phyloP scores from a whole-genome alignment of 2,113 vertebrate genomes.

The Chiloscyllium plagiosum region DNA sequence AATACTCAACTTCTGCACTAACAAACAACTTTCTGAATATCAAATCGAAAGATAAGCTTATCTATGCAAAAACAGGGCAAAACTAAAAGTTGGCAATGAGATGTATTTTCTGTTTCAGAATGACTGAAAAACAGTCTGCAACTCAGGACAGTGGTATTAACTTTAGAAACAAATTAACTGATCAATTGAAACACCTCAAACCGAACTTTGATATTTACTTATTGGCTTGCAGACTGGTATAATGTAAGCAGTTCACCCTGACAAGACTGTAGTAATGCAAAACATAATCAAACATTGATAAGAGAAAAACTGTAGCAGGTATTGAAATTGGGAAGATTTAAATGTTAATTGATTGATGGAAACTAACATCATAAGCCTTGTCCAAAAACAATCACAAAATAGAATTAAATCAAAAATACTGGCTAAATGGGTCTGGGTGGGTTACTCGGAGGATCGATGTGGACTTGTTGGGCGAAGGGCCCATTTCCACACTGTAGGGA shows the following conservation, averaged over 20 bases:
- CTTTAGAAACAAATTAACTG: background rate
- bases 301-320: background rate
- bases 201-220: background rate
- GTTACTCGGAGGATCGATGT: too few relatives aligned
- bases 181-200: background rate
- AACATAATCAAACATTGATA: background rate
- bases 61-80: background rate
- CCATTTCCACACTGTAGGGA: too few relatives aligned
- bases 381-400: background rate
- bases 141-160: background rate
- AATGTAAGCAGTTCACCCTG: background rate
- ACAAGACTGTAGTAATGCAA: background rate
- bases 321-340: background rate
- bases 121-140: background rate
- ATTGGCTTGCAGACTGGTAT: background rate
- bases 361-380: background rate
- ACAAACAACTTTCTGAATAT: too few relatives aligned
- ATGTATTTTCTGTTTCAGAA: background rate
- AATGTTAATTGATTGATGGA: background rate
- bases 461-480: too few relatives aligned
- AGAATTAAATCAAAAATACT: background rate
- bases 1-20: too few relatives aligned
- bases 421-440: too few relatives aligned
- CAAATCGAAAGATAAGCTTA: too few relatives aligned
- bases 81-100: background rate